Base-by-base conservation (phyloP, 2,888 invertebrate species). In the Scaptomyza polygonia region DNA sequence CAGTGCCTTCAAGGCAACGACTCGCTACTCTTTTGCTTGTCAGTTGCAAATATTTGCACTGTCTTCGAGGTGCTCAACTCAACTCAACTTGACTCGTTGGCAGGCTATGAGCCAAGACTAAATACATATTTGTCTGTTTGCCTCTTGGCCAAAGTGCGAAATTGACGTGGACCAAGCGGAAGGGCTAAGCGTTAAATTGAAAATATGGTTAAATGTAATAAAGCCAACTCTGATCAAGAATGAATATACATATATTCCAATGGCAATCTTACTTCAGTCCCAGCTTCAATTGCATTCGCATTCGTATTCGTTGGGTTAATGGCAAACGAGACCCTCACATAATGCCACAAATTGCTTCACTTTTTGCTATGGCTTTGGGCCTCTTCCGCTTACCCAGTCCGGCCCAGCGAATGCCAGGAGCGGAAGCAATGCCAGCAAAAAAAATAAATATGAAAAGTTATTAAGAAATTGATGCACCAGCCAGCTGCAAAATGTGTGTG, bases 261-360 rank as follows among this genome's bases (percentile, higher is more conserved):
- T 63, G 51, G 39, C 61, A 65, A 52, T 53, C 53, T 34, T 11
- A 30, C 11, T 30, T 30, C 65, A 21, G 21, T 21, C 21, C 4
- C 21, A 14, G 42, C 12, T 51, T 36, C 34, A 32, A 32, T 16
- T 49, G 77, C 79, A 74, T 72, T 67, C 69, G 67, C 70, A 76
- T 66, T 69, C 65, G 73, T 21, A 43, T 36, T 14, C 21, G 36
- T 14, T 11, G 75, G 89, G 90, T 89, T 89, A 89, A 89, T 89
- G 82, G 84, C 79, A 89, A 86, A 75, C 84, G 72, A 89, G 89
- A 88, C 89, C 89, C 86, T 83, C 88, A 85, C 84, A 88, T 86
- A 80, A 79, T 79, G 75, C 77, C 79, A 79, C 80, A 85, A 82
- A 82, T 85, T 82, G 86, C 83, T 73, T 79, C 65, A 66, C 58